A percentile compares a stretch with the other conserved stretches of the same genome.
Conservation (phyloP, 2,797 vertebrate genomes). For the Mormyrops attenuatus region DNA sequence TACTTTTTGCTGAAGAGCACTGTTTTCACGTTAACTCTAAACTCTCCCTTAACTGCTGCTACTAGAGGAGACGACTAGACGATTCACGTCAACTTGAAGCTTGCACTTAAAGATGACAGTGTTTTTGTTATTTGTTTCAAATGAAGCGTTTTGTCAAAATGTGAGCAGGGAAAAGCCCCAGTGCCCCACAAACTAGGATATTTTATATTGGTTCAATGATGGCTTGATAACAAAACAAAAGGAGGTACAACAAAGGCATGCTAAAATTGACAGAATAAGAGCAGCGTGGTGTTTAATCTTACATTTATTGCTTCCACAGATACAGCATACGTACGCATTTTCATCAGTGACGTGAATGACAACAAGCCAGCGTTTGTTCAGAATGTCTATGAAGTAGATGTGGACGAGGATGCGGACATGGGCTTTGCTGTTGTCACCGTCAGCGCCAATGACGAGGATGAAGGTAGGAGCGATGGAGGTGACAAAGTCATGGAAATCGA, state of each 20-base stretch:
- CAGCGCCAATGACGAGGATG: constrained; percentile 76
- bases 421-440: constrained; percentile 71
- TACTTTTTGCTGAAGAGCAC: not conserved
- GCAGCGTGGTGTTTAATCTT: constrained; percentile 46
- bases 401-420: constrained; percentile 77
- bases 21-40: constrained; percentile 1
- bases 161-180: not conserved
- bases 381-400: constrained; percentile 67
- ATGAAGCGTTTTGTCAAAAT: constrained; percentile 34
- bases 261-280: constrained; percentile 8
- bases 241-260: not conserved
- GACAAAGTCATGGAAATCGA: not conserved
- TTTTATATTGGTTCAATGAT: constrained; percentile 53
- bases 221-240: constrained; percentile 38
- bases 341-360: constrained; percentile 83
- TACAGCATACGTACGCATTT: constrained; percentile 74
- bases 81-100: constrained; percentile 61
- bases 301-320: constrained; percentile 58
- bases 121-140: constrained; percentile 56
- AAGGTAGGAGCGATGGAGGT: constrained; percentile 58
- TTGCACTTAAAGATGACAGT: constrained; percentile 55
- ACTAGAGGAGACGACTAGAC: constrained; percentile 40
- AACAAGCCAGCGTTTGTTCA: constrained; percentile 78
- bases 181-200: constrained; percentile 35
- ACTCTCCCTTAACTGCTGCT: constrained; percentile 18